Conservation (phyloP, 2,113 vertebrate genomes). For the Pelusios castaneus region DNA sequence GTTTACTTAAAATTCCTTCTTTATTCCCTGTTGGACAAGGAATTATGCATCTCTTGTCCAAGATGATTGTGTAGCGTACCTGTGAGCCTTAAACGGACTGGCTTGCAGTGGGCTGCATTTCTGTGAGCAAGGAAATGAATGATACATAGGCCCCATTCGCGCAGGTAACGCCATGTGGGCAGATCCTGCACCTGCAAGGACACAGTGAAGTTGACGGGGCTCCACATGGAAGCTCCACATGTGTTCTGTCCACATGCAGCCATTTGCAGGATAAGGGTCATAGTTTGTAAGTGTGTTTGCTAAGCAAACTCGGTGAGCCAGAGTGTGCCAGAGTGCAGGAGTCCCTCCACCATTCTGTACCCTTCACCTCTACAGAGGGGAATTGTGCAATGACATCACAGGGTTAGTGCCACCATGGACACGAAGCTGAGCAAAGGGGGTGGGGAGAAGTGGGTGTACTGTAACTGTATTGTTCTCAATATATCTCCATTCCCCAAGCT, state of each 20-base stretch:
- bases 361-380: not conserved
- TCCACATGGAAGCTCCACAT: too few species aligned
- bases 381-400: not conserved
- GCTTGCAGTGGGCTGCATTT: not conserved
- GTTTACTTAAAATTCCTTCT: not conserved
- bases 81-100: not conserved
- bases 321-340: too few species aligned
- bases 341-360: not conserved
- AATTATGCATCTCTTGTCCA: not conserved
- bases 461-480: not conserved
- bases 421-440: not conserved
- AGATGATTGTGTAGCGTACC: not conserved
- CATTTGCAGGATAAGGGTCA: too few species aligned
- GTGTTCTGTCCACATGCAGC: too few species aligned
- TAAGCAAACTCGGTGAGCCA: too few species aligned
- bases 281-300: too few species aligned
- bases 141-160: not conserved
- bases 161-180: too few species aligned
- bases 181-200: too few species aligned
- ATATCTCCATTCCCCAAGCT: not conserved
- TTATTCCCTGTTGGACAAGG: not conserved
- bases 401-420: not conserved
- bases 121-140: not conserved
- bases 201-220: too few species aligned
- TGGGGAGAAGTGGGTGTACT: not conserved